Conservation (phyloP, 2,888 invertebrate genomes). For the Macrosiphum euphorbiae region DNA sequence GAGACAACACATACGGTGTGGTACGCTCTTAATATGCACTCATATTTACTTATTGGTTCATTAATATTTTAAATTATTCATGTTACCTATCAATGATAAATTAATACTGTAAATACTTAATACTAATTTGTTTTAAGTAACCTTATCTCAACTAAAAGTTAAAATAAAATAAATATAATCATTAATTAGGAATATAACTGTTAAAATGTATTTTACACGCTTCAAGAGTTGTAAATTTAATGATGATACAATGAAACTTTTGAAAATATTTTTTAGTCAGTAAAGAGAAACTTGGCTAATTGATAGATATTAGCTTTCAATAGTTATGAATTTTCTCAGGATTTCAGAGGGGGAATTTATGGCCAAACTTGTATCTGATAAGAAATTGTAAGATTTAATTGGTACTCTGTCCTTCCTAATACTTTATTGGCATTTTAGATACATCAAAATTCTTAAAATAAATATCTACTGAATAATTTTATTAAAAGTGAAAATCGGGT, state of each 20-base stretch:
- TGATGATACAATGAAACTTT: not conserved
- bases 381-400: not conserved
- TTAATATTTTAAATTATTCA: too few relatives aligned
- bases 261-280: not conserved
- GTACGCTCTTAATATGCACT: too few relatives aligned
- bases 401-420: not conserved
- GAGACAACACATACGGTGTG: too few relatives aligned
- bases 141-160: not conserved
- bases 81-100: too few relatives aligned
- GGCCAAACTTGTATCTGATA: not conserved
- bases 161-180: not conserved
- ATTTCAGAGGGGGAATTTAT: not conserved
- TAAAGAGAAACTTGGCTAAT: not conserved
- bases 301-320: too few relatives aligned
- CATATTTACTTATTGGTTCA: too few relatives aligned
- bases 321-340: not conserved
- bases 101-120: too few relatives aligned
- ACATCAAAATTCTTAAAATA: too few relatives aligned
- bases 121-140: too few relatives aligned
- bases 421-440: not conserved
- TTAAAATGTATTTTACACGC: not conserved
- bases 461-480: too few relatives aligned
- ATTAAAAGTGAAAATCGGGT: too few relatives aligned
- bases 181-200: not conserved
- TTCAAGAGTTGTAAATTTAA: not conserved